Percentiles rank a stretch among this genome's conserved stretches.
These are phyloP conservation scores for Bellardia bayeri DNA, from an alignment of 2,888 invertebrate species.

Conservation along the genomic window DNA sequence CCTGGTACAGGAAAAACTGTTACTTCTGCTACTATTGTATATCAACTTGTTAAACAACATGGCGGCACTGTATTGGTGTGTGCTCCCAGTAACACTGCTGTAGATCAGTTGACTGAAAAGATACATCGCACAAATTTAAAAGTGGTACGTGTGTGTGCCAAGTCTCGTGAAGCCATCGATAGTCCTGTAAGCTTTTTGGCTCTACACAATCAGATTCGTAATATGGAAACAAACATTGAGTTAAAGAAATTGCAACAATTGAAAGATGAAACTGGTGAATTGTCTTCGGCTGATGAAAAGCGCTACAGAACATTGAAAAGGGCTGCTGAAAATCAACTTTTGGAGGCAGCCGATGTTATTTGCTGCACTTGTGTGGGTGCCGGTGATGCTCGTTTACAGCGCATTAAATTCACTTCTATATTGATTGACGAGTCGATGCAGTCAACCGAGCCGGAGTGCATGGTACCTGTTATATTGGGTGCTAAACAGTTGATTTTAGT, in stretches of 20 bases:
- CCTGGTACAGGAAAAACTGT: conserved; percentile 99
- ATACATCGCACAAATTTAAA: conserved; percentile 98
- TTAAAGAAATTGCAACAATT: conserved; percentile 97
- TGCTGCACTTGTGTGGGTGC: conserved; percentile 99
- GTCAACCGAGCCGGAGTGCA: conserved; percentile 98
- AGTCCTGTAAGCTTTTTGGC: conserved; percentile 98
- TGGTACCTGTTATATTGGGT: conserved; percentile 99
- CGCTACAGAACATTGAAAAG: conserved; percentile 95
- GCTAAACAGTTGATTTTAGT: conserved; percentile 98
- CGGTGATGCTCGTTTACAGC: conserved; percentile 96
- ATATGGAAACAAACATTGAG: conserved; percentile 96
- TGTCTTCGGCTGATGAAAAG: conserved; percentile 97
- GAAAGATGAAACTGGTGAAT: conserved; percentile 99
- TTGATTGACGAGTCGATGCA: conserved; percentile 99
- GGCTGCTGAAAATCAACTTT: conserved; percentile 93
- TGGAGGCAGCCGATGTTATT: conserved; percentile 98
- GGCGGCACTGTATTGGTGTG: conserved; percentile 98
- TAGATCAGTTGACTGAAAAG: conserved; percentile 99
- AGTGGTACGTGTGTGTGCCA: conserved; percentile 96
- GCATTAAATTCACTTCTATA: conserved; percentile 97
- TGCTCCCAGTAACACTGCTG: conserved; percentile 99
- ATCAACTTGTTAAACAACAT: conserved; percentile 97
- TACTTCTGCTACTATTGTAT: conserved; percentile 99
- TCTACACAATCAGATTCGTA: conserved; percentile 98
- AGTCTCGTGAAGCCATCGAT: conserved; percentile 98